Conservation (phyloP, 2,797 vertebrate genomes). For the Myiotriccus ornatus region DNA sequence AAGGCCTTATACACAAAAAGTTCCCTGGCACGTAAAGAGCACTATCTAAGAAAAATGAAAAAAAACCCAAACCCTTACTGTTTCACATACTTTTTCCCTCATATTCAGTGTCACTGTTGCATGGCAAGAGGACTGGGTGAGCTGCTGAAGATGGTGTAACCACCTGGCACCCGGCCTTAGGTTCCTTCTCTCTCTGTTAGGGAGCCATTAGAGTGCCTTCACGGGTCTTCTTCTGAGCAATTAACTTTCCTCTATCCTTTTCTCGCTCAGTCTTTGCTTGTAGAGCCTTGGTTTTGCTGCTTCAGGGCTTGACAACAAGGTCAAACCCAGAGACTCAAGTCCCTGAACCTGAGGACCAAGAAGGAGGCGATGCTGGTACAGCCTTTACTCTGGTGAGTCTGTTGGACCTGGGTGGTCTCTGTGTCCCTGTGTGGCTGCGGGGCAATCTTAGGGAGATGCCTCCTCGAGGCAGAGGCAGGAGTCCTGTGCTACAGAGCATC, state of each 20-base stretch:
- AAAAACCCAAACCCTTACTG: neutral
- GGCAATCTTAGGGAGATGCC: neutral
- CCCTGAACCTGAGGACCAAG: neutral
- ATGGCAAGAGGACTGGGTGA: neutral
- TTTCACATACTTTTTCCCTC: neutral
- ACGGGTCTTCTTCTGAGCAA: neutral
- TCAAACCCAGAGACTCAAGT: neutral
- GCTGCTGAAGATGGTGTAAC: neutral
- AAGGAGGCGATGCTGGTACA: neutral
- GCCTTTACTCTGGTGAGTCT: neutral
- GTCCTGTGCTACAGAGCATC: neutral
- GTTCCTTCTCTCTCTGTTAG: neutral
- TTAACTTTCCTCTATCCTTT: neutral
- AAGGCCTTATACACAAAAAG: neutral
- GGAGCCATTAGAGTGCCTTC: neutral
- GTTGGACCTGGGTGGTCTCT: neutral
- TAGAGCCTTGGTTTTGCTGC: neutral
- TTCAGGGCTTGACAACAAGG: neutral
- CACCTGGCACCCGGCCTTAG: neutral
- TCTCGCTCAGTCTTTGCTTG: neutral
- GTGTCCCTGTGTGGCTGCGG: neutral
- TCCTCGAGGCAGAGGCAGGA: neutral
- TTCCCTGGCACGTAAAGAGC: neutral
- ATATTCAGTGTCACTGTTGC: neutral
- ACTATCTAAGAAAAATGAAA: neutral